phyloP scores from a whole-genome alignment of 2,113 vertebrate genomes.

The Sylvia atricapilla region DNA sequence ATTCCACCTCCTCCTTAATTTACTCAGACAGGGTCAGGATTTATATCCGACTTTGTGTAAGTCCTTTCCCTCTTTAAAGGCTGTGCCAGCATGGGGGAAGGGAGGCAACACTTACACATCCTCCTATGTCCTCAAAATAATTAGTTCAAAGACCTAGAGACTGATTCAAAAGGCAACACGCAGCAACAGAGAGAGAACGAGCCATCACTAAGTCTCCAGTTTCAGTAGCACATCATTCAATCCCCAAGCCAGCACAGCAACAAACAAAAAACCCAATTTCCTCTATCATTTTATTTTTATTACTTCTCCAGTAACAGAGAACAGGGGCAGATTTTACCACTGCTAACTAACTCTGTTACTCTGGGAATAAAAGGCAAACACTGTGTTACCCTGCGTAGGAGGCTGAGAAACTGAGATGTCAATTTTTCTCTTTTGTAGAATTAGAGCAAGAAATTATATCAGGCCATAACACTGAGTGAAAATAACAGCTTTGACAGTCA shows the following conservation, averaged over 20 bases:
- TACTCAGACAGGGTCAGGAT: background rate
- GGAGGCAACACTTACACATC: background rate
- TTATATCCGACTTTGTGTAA: background rate
- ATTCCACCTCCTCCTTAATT: background rate
- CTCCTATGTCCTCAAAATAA: background rate
- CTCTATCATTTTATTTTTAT: background rate
- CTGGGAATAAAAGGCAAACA: conserved; percentile 30
- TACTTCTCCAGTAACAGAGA: background rate
- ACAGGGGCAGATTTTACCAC: background rate
- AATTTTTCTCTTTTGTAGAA: background rate
- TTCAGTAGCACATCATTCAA: background rate
- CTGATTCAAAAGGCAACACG: background rate
- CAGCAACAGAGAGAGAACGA: background rate
- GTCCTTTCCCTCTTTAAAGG: background rate
- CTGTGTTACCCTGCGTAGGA: background rate
- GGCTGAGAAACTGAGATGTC: conserved; percentile 34
- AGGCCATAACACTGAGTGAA: background rate
- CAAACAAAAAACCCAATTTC: background rate
- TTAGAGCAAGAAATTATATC: background rate
- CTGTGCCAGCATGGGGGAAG: background rate
- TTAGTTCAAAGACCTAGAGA: background rate
- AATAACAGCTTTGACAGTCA: conserved; percentile 5
- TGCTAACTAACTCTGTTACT: background rate
- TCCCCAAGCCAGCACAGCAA: background rate
- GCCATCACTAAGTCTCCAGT: background rate